Percentiles rank a stretch among this genome's conserved stretches.
Conservation (phyloP, 2,888 invertebrate species). For the Julus scanicus region DNA sequence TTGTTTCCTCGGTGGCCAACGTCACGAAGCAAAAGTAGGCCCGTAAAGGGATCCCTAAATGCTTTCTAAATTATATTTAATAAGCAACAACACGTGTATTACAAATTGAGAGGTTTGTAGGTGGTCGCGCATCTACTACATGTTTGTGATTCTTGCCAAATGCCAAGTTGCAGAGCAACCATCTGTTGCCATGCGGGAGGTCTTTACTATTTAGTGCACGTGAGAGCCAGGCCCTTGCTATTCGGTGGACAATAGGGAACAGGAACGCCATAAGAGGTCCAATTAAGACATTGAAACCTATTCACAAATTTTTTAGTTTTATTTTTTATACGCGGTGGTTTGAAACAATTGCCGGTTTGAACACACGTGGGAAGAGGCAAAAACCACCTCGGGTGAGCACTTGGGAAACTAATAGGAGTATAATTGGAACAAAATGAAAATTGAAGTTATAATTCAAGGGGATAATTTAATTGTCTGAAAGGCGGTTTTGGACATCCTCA, state of each 20-base stretch:
- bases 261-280: neutral
- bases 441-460: constrained; percentile 45
- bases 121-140: neutral
- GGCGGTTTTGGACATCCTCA: constrained; percentile 22
- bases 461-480: constrained; percentile 28
- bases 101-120: constrained; percentile 38
- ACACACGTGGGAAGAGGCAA: neutral
- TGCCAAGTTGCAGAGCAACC: constrained; percentile 7
- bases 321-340: neutral
- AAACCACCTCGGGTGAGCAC: constrained; percentile 20
- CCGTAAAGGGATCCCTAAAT: neutral
- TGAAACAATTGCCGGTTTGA: constrained; percentile 13
- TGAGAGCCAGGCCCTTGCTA: constrained; percentile 13
- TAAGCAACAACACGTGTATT: constrained; percentile 12
- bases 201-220: neutral
- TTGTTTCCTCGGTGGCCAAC: neutral
- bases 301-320: neutral
- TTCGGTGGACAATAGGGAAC: constrained; percentile 6
- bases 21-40: neutral
- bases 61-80: constrained; percentile 40
- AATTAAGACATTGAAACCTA: constrained; percentile 40
- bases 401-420: neutral
- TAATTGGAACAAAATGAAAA: constrained; percentile 43
- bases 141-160: constrained; percentile 25
- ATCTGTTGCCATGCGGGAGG: constrained; percentile 29